A percentile compares a stretch with the other conserved stretches of the same genome.
These are phyloP conservation scores for Actinemys pallida DNA, from an alignment of 2,113 vertebrate species.

Conservation along the genomic window DNA sequence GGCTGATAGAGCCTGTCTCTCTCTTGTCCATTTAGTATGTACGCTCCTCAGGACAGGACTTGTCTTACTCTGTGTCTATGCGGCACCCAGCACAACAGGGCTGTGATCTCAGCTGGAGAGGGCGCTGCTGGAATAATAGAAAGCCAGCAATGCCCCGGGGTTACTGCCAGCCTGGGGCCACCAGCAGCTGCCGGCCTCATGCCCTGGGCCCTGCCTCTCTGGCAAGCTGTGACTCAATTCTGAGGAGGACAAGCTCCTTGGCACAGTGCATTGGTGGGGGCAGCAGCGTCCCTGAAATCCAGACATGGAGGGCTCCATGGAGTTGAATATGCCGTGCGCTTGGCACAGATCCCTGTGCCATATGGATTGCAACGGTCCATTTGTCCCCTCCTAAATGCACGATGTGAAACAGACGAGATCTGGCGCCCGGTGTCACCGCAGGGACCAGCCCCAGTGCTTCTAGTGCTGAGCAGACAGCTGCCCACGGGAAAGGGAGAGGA, in stretches of 20 bases:
- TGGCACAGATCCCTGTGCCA: neutral
- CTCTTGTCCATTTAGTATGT: neutral
- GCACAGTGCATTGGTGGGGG: neutral
- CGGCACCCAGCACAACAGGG: too few species aligned
- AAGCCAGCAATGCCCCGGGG: fast-evolving
- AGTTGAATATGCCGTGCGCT: neutral
- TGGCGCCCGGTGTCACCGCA: fast-evolving
- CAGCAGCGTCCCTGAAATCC: neutral
- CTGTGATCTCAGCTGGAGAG: neutral
- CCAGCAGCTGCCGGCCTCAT: neutral
- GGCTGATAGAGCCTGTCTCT: neutral
- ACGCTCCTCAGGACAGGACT: neutral
- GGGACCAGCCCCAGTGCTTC: neutral
- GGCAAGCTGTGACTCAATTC: neutral
- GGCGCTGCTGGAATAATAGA: neutral
- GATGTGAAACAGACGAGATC: fast-evolving
- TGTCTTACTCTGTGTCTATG: neutral
- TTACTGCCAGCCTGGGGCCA: neutral
- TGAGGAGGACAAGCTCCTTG: neutral
- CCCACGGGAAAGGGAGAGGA: neutral
- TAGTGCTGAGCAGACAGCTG: neutral
- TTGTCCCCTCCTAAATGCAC: neutral
- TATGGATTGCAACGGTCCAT: neutral
- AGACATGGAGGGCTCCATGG: neutral
- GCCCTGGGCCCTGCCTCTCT: neutral